Evolutionary conservation across 2,888 invertebrate species (phyloP).

Genomic region (Apotomis turbidana): DNA sequence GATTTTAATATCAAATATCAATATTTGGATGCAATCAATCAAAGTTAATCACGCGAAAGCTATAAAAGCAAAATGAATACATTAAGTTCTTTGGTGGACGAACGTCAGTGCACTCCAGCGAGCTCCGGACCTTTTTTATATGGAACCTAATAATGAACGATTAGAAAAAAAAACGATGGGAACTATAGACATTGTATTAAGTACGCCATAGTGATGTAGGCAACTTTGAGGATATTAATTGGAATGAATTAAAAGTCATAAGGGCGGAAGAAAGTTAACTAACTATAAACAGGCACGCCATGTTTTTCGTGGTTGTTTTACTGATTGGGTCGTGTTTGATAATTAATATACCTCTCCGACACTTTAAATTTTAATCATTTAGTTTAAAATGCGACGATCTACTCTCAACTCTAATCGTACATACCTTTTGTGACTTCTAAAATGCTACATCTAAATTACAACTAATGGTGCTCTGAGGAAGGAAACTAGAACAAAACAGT

Average conservation of each 20-base stretch:
- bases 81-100: constrained; percentile 72
- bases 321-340: constrained; percentile 3
- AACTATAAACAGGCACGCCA: constrained; percentile 36
- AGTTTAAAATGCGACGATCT: background rate
- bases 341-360: constrained; percentile 6
- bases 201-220: constrained; percentile 75
- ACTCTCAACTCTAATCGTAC: too few species aligned
- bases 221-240: constrained; percentile 71
- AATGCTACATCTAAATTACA: constrained; percentile 14
- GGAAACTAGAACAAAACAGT: constrained; percentile 34
- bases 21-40: constrained; percentile 83
- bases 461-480: constrained; percentile 7
- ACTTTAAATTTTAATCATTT: background rate
- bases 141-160: constrained; percentile 72
- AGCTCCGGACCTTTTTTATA: constrained; percentile 65
- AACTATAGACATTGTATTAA: constrained; percentile 67
- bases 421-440: background rate
- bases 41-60: constrained; percentile 83
- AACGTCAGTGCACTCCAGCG: constrained; percentile 69
- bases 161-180: constrained; percentile 72
- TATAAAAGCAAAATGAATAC: constrained; percentile 81
- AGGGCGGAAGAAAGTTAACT: constrained; percentile 42
- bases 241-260: constrained; percentile 59
- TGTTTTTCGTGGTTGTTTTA: constrained; percentile 28
- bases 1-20: constrained; percentile 77